A percentile compares a stretch with the other conserved stretches of the same genome.
Evolutionary conservation across 2,888 invertebrate genomes (phyloP).

Genomic region (Notocelia uddmanniana): DNA sequence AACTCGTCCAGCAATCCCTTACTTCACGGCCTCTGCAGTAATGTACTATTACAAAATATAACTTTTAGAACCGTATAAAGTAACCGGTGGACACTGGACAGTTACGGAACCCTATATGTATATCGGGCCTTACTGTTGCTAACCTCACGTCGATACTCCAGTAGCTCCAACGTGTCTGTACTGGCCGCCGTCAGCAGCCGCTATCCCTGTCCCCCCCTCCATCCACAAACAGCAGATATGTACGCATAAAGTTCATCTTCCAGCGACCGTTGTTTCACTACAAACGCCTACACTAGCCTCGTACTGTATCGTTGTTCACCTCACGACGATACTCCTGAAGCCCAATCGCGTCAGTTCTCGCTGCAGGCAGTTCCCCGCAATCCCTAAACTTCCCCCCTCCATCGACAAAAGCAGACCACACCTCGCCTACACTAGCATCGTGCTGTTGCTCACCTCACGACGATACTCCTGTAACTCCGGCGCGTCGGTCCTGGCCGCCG

Average conservation of each 20-base stretch:
- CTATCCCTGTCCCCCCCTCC: constrained; percentile 91
- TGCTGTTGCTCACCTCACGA: constrained; percentile 57
- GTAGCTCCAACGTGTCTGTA: constrained; percentile 91
- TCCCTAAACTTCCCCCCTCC: constrained; percentile 92
- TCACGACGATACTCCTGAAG: constrained; percentile 91
- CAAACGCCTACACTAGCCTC: too few species aligned
- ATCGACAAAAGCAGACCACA: constrained; percentile 87
- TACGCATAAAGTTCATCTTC: constrained; percentile 86
- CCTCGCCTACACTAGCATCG: background rate
- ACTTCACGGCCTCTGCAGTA: too few species aligned
- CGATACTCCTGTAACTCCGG: constrained; percentile 93
- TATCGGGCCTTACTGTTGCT: too few species aligned
- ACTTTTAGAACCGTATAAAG: too few species aligned
- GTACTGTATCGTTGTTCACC: background rate
- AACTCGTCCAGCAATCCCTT: too few species aligned
- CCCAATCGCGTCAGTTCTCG: constrained; percentile 89
- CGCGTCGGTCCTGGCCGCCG: constrained; percentile 87
- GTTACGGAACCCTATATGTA: too few species aligned
- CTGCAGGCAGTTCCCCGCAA: constrained; percentile 90
- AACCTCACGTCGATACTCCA: constrained; percentile 88
- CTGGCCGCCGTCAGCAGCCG: constrained; percentile 88
- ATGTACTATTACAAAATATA: too few species aligned
- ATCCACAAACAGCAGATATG: constrained; percentile 91
- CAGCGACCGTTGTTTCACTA: too few species aligned
- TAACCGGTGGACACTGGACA: too few species aligned